These are phyloP conservation scores for Bradynema listronoti DNA, from an alignment of 1,140 invertebrate genomes.

Conservation along the genomic window DNA sequence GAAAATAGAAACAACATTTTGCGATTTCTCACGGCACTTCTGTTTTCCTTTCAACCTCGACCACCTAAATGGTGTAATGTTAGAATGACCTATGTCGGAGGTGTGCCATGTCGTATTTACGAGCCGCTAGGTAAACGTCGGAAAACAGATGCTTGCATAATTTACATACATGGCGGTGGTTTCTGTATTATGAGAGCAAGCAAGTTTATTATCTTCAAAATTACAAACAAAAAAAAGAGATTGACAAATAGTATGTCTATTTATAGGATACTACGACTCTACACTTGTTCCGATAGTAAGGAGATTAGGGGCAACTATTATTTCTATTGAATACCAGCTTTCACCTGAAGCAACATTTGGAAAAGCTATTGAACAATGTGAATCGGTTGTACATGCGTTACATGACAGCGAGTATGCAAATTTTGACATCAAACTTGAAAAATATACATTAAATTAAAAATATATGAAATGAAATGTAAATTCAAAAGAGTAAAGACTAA, in stretches of 20 bases:
- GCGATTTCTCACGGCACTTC: slow-evolving; percentile 39
- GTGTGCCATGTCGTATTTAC: slow-evolving; percentile 52
- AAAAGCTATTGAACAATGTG: slow-evolving; percentile 48
- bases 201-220: slow-evolving; percentile 29
- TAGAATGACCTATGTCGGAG: slow-evolving; percentile 30
- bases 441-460: no score
- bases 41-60: slow-evolving; percentile 32
- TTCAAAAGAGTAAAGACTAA: no score
- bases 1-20: slow-evolving; percentile 41
- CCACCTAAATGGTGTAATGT: slow-evolving; percentile 42
- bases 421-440: neutral
- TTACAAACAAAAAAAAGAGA: no score
- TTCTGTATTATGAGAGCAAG: slow-evolving; percentile 46
- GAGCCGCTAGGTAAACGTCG: slow-evolving; percentile 26
- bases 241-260: neutral
- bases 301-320: slow-evolving; percentile 33
- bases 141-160: slow-evolving; percentile 33
- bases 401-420: slow-evolving; percentile 37
- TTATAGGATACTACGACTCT: slow-evolving; percentile 37
- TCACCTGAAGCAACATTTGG: slow-evolving; percentile 51
- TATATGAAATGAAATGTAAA: no score
- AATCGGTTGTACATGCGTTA: slow-evolving; percentile 42
- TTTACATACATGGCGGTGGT: slow-evolving; percentile 57
- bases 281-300: slow-evolving; percentile 33
- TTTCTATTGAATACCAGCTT: slow-evolving; percentile 53